Percentiles rank a stretch among this genome's conserved stretches.
phyloP scores from a whole-genome alignment of 2,888 invertebrate species.

The Nephrocerus scutellatus region DNA sequence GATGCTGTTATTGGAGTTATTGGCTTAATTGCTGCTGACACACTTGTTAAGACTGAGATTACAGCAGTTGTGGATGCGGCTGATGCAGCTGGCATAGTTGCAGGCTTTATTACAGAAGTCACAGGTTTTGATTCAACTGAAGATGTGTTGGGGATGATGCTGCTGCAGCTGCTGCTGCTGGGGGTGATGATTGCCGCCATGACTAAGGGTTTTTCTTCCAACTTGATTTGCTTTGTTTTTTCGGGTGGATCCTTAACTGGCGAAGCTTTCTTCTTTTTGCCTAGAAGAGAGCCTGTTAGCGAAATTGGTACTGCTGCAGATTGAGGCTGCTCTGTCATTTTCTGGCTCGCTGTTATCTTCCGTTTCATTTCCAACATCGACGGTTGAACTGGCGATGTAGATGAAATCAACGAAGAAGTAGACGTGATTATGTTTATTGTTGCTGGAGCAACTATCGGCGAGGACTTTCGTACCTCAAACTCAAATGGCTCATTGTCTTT shows the following conservation, averaged over 20 bases:
- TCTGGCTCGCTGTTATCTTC: conserved; percentile 10
- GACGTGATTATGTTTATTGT: too few species aligned
- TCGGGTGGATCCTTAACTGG: conserved; percentile 6
- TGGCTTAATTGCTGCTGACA: conserved; percentile 2
- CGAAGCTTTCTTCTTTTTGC: conserved; percentile 12
- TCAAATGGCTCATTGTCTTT: conserved; percentile 86
- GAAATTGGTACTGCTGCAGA: conserved; percentile 4
- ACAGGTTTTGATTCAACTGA: too few species aligned
- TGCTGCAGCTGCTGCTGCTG: conserved; percentile 9
- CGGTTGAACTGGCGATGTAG: conserved; percentile 1
- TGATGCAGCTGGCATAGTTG: background rate
- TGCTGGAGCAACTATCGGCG: conserved; percentile 26
- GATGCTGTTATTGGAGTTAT: conserved; percentile 10
- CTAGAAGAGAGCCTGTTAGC: conserved; percentile 2
- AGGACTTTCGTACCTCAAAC: conserved; percentile 61
- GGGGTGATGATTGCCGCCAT: conserved; percentile 7
- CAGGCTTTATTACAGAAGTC: background rate
- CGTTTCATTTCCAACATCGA: conserved; percentile 21
- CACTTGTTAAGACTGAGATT: background rate
- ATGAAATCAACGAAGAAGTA: conserved; percentile 18
- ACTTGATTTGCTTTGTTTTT: conserved; percentile 12
- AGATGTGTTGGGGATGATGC: too few species aligned
- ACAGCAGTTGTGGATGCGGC: background rate
- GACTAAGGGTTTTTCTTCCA: background rate
- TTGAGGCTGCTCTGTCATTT: conserved; percentile 10